Percentiles rank a stretch among this genome's conserved stretches.
Conservation (phyloP, 2,113 vertebrate genomes). For the Leucopternis melanops region DNA sequence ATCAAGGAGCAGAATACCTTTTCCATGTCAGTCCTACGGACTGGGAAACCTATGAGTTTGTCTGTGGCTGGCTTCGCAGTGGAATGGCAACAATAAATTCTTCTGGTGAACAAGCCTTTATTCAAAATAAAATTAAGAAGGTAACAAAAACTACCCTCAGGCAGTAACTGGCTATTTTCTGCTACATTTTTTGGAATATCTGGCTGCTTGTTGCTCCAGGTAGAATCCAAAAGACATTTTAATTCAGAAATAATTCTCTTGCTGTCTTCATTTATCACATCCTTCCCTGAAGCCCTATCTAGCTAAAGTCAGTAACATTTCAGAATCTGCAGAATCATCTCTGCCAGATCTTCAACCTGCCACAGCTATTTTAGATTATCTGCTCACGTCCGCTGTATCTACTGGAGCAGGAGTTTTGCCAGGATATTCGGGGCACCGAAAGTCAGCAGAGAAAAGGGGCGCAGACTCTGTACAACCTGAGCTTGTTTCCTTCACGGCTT, state of each 20-base stretch:
- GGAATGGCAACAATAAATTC: conserved; percentile 83
- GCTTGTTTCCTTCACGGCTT: no score
- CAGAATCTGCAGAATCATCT: background rate
- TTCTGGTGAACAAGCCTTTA: conserved; percentile 81
- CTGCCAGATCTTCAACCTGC: no score
- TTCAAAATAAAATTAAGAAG: conserved; percentile 79
- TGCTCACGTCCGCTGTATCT: no score
- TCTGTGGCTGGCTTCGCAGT: conserved; percentile 83
- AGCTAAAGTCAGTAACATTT: background rate
- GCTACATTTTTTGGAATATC: background rate
- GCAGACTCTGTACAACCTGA: no score
- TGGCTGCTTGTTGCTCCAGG: background rate
- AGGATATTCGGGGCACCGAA: no score
- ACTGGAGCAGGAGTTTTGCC: no score
- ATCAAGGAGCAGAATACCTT: conserved; percentile 84
- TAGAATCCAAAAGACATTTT: background rate
- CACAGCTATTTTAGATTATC: no score
- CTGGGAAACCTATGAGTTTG: conserved; percentile 79
- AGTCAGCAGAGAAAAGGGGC: no score
- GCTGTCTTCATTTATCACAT: background rate
- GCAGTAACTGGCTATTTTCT: background rate
- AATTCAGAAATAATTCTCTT: background rate
- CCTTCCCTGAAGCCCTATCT: background rate
- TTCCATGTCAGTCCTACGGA: conserved; percentile 71
- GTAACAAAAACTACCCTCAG: conserved; percentile 57